Base-by-base conservation (phyloP, 2,888 invertebrate genomes). In the Sphecodes monilicornis region DNA sequence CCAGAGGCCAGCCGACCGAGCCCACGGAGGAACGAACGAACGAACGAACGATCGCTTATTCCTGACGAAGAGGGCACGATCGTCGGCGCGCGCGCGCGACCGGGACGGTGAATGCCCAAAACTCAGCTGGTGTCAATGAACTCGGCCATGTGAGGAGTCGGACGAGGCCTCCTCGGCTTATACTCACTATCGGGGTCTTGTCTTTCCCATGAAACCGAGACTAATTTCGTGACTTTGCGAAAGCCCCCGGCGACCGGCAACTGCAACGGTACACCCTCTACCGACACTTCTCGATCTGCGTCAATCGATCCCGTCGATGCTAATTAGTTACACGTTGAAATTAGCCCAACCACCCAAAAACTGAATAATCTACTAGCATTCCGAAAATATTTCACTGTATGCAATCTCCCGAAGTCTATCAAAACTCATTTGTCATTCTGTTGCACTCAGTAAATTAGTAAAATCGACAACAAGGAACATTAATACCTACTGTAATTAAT, bases 121-220 rank as follows among this genome's bases (percentile, higher is more conserved):
- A 94, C 93, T 93, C 93, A 92, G 39, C 90, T 93, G 93, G 93
- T 94, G 94, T 94, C 94, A 94, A 94, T 94, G 94, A 94, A 94
- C 94, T 92, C 94, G 91, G 90, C 93, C 93, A 93, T 93, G 93
- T 93, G 94, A 94, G 93, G 93, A 93, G 93, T 92, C 90, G 90
- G 87, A 88, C 89, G 89, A 87, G 89, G 91, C 91, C 90, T 89
- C 88, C 91, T 80, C 87, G 85, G 89, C 90, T 83, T 91, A 87
- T 92, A 91, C 92, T 90, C 92, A 91, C 93, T 94, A 94, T 93
- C 94, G 93, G 94, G 94, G 94, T 94, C 94, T 94, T 94, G 94
- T 94, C 94, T 94, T 95, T 95, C 94, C 94, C 94, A 94, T 94
- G 94, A 92, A 92, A 93, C 93, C 93, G 92, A 93, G 93, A 94